phyloP scores from a whole-genome alignment of 1,140 invertebrate genomes.

The Psilanteris sp. region DNA sequence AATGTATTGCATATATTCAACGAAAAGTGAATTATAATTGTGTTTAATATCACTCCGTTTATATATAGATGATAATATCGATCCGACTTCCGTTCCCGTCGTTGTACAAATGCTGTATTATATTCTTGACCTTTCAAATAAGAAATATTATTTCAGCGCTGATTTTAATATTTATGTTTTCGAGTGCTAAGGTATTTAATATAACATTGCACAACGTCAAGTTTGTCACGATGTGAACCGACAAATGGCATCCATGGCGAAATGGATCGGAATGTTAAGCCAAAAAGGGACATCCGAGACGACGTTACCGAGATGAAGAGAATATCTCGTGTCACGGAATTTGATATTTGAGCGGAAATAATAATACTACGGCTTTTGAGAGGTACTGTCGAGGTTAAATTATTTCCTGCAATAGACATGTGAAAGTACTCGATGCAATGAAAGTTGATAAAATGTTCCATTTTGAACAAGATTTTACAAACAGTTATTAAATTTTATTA shows the following conservation, averaged over 20 bases:
- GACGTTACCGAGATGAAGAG: constrained; percentile 66
- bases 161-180: constrained; percentile 56
- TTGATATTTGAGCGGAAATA: constrained; percentile 71
- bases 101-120: constrained; percentile 8
- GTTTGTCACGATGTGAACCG: constrained; percentile 49
- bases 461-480: no score
- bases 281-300: constrained; percentile 65
- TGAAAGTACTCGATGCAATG: constrained; percentile 17
- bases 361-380: constrained; percentile 64
- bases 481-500: no score
- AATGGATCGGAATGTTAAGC: constrained; percentile 71
- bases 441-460: constrained; percentile 7
- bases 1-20: no score
- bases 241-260: constrained; percentile 61
- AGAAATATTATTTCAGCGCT: constrained; percentile 47
- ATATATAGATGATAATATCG: no score
- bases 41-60: no score
- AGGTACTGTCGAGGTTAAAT: constrained; percentile 51
- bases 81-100: constrained; percentile 1
- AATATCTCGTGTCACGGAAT: constrained; percentile 67
- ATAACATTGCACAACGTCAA: constrained; percentile 65
- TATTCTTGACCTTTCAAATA: constrained; percentile 7
- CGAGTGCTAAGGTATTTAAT: constrained; percentile 65
- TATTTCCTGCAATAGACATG: constrained; percentile 46
- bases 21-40: no score